phyloP scores from a whole-genome alignment of 1,140 invertebrate species.

The Zaprionus davidi region DNA sequence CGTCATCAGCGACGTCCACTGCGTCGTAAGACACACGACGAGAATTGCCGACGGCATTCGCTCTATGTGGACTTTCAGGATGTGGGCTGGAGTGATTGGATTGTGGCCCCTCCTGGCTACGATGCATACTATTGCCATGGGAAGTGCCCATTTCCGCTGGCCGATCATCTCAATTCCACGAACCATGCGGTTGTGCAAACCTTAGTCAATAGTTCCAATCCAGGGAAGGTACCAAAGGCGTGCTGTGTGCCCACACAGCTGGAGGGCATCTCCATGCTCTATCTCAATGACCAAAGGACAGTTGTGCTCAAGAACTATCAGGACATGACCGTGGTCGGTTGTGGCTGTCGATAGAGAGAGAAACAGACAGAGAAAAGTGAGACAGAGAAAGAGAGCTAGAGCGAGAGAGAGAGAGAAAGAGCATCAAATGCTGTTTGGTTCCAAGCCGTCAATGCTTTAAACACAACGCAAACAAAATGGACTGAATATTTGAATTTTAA shows the following conservation, averaged over 20 bases:
- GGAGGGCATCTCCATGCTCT: conserved; percentile 96
- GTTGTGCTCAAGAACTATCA: conserved; percentile 98
- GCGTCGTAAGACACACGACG: conserved; percentile 88
- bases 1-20: conserved; percentile 85
- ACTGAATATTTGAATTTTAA: conserved; percentile 84
- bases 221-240: conserved; percentile 93
- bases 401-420: conserved; percentile 59
- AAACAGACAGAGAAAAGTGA: neutral
- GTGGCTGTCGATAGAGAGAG: conserved; percentile 92
- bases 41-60: conserved; percentile 92
- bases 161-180: conserved; percentile 97
- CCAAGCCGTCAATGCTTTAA: conserved; percentile 84
- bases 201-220: conserved; percentile 96
- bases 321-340: conserved; percentile 97
- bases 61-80: conserved; percentile 98
- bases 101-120: conserved; percentile 98
- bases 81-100: conserved; percentile 99
- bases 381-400: conserved; percentile 19
- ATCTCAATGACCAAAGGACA: conserved; percentile 96
- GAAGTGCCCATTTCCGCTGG: conserved; percentile 96
- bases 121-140: conserved; percentile 98
- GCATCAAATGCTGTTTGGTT: conserved; percentile 83
- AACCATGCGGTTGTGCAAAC: conserved; percentile 99
- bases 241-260: conserved; percentile 97
- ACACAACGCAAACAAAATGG: conserved; percentile 84